Evolutionary conservation across 2,113 vertebrate genomes (phyloP), one percentile per base, ranked within the genome.

Genomic region (Petromus typicus): DNA sequence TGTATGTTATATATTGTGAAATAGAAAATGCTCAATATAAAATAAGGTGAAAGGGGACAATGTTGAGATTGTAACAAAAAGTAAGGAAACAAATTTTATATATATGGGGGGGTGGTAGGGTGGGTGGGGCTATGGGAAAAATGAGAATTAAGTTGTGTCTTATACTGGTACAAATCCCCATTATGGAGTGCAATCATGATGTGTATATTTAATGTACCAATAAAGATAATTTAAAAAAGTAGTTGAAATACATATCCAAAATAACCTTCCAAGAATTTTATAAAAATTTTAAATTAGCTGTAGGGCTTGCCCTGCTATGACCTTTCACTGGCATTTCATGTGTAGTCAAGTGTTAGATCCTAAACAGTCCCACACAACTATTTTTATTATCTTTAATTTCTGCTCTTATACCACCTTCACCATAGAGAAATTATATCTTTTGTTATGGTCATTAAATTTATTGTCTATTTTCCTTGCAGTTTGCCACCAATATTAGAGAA

Each of bases 371-470:
- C 76, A 86, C 66, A 57, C 56, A 57, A 57, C 56, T 57, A 57
- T 57, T 57, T 57, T 17, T 57, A 57, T 57, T 25, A n/a, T 37
- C 12, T 6, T 37, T 32, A 81, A 61, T 48, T 66, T 81, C 48
- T 56, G 75, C 12, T 45, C 23, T 22, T n/a, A 51, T 16, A 73
- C 12, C 4, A 66, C 48, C 2, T 73, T 91, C 3, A 73, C 57
- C 61, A 25, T 0, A 3, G 51, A 10, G 11, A 94, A 91, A 95
- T 40, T 25, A 3, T 43, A 76, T 94, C 67, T 87, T 92, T 88
- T 93, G 79, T 76, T 76, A 89, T 84, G 16, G 25, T 75, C 83
- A 86, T 88, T 96, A 86, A 56, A 95, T 84, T 90, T 91, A 57
- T 84, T 66, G 76, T n/a, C 83, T 81, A 18, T 80, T 51, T 85